These are phyloP conservation scores for Perccottus glenii DNA, from an alignment of 2,113 vertebrate species.

Conservation along the genomic window DNA sequence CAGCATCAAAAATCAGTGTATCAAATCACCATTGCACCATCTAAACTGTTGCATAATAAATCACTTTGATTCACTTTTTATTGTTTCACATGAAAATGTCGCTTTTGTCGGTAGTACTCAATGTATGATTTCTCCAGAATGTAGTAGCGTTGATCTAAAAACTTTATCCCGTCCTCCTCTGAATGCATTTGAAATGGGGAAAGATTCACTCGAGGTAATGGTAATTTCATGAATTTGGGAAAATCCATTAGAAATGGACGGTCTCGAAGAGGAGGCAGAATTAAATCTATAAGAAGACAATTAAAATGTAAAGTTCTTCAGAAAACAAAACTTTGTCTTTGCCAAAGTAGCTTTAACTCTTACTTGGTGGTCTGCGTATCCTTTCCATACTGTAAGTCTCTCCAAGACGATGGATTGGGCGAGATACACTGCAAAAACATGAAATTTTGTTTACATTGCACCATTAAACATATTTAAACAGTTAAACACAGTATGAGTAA, in stretches of 20 bases:
- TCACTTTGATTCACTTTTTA: background rate
- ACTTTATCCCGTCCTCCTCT: slow-evolving; percentile 31
- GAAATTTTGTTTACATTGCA: background rate
- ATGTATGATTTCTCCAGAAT: slow-evolving; percentile 56
- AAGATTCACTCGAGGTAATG: slow-evolving; percentile 54
- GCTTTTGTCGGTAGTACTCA: slow-evolving; percentile 64
- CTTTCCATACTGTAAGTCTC: slow-evolving; percentile 63
- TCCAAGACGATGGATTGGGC: slow-evolving; percentile 57
- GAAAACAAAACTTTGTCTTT: background rate
- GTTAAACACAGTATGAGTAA: background rate
- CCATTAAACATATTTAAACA: background rate
- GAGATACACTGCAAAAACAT: slow-evolving; percentile 31
- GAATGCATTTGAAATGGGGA: slow-evolving; percentile 47
- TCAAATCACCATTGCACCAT: slow-evolving; percentile 14
- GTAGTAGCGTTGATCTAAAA: slow-evolving; percentile 51
- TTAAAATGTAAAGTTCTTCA: background rate
- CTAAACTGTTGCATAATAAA: slow-evolving; percentile 40
- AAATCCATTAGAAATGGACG: slow-evolving; percentile 51
- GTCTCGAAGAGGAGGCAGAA: slow-evolving; percentile 51
- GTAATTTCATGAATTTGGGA: slow-evolving; percentile 60
- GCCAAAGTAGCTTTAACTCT: background rate
- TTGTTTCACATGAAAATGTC: background rate
- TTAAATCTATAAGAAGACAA: slow-evolving; percentile 34
- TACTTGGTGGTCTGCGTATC: slow-evolving; percentile 37
- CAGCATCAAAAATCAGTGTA: slow-evolving; percentile 9